These are phyloP conservation scores for Globodera ellingtonae DNA, from an alignment of 1,140 invertebrate species.

Conservation along the genomic window DNA sequence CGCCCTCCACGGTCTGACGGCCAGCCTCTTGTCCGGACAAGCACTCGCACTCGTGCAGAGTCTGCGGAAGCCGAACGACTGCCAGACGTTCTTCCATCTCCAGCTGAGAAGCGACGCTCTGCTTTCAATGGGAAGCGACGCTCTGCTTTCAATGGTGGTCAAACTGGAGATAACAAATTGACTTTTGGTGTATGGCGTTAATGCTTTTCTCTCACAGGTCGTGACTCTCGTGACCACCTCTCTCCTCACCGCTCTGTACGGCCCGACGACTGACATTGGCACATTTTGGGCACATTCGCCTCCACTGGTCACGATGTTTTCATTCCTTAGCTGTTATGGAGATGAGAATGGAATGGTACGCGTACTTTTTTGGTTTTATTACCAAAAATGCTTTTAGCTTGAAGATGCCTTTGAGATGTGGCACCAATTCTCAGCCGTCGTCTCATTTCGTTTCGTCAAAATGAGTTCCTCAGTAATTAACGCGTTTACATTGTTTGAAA, in stretches of 20 bases:
- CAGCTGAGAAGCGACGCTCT: conserved; percentile 49
- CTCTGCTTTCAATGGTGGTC: conserved; percentile 43
- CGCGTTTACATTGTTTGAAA: background rate
- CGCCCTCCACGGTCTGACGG: conserved; percentile 36
- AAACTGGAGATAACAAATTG: background rate
- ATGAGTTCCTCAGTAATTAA: conserved; percentile 45
- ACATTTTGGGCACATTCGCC: conserved; percentile 15
- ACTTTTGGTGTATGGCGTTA: background rate
- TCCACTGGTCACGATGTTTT: conserved; percentile 47
- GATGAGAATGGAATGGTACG: conserved; percentile 51
- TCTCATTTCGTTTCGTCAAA: conserved; percentile 48
- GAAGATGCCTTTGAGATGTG: conserved; percentile 53
- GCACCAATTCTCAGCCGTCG: conserved; percentile 36
- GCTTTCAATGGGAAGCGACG: conserved; percentile 46
- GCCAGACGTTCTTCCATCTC: conserved; percentile 51
- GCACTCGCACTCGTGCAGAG: conserved; percentile 36
- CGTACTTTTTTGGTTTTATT: background rate
- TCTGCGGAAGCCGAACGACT: conserved; percentile 40
- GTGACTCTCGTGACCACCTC: conserved; percentile 38
- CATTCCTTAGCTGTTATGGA: conserved; percentile 50
- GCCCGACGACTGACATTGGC: conserved; percentile 12
- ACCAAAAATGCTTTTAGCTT: conserved; percentile 23
- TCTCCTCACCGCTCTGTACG: conserved; percentile 39
- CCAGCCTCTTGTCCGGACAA: conserved; percentile 38
- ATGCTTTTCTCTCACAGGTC: conserved; percentile 4